Percentiles rank a stretch among this genome's conserved stretches.
Conservation (phyloP, 2,113 vertebrate species). For the Physeter macrocephalus region DNA sequence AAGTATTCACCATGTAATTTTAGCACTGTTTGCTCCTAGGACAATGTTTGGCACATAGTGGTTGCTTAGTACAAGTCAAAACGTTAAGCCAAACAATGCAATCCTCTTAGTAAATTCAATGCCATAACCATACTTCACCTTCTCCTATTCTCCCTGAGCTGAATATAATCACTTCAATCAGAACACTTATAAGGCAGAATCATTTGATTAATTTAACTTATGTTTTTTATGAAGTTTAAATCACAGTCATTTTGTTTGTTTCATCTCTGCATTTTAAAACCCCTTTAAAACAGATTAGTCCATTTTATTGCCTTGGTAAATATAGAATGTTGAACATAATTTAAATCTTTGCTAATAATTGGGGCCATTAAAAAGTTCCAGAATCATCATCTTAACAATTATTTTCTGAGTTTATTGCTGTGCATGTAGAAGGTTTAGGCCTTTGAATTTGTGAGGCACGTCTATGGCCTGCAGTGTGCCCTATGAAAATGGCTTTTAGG, state of each 20-base stretch:
- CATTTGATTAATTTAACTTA: constrained; percentile 45
- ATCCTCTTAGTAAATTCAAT: background rate
- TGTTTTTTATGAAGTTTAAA: constrained; percentile 25
- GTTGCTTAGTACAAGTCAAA: background rate
- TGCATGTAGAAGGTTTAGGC: background rate
- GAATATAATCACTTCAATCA: constrained; percentile 36
- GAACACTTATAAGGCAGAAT: constrained; percentile 28
- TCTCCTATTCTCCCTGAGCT: background rate
- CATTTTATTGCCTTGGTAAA: constrained; percentile 56
- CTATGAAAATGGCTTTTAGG: constrained; percentile 9
- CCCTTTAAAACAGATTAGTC: constrained; percentile 47
- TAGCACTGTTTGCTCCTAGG: background rate
- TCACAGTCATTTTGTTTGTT: constrained; percentile 57
- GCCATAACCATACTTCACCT: background rate
- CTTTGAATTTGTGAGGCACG: background rate
- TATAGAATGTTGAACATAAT: constrained; percentile 51
- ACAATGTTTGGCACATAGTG: background rate
- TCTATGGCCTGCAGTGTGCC: background rate
- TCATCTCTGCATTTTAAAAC: constrained; percentile 37
- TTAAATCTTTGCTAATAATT: constrained; percentile 63
- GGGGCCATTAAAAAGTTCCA: constrained; percentile 53
- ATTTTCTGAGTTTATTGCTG: constrained; percentile 42
- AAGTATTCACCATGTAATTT: background rate
- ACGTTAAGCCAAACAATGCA: background rate
- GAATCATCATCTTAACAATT: constrained; percentile 57